Base-by-base conservation (phyloP, 2,888 invertebrate genomes). In the Schizotus pectinicornis region DNA sequence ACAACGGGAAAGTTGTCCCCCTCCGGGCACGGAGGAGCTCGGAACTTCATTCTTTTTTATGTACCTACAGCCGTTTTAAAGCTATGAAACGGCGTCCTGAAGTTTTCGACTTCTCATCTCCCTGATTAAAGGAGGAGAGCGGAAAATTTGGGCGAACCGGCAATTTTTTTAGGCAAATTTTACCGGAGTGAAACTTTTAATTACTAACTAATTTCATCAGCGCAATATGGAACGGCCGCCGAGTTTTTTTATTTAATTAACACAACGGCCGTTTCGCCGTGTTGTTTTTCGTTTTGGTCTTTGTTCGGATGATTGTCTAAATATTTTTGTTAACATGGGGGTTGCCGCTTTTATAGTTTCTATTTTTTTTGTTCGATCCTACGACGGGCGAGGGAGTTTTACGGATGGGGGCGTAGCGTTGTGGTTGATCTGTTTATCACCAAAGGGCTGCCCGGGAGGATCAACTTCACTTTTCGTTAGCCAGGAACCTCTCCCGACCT, bases 381-480 rank as follows among this genome's bases (percentile, higher is more conserved):
- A 36, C 37, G 38, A 48, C 34, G 33, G 34, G 22, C 38, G 7
- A 33, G 36, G 33, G 38, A 53, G 38, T 30, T 45, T 45, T 53
- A 37, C 53, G 7, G 45, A 37, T 45, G 7, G 45, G 34, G 52
- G 52, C 43, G 52, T 52, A 43, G 42, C 52, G 43, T 52, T 9
- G 45, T 12, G 43, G 37, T 53, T 53, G 53, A 53, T 53, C 53
- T 53, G 53, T 53, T 53, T 53, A 53, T 53, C 46, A 53, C 53
- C 46, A 9, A 11, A 45, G 53, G 53, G 53, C 38, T 53, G 45
- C 53, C 53, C 53, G 38, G 33, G 45, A 45, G 53, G 53, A 30
- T 53, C 45, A 45, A 38, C 37, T 53, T 38, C 45, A 53, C 45
- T 51, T 51, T 51, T 51, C 42, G n/a, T 22, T 38, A 35, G 36